Evolutionary conservation across 2,113 vertebrate genomes (phyloP), one percentile per base, ranked within the genome.

Genomic region (Steatornis caripensis): DNA sequence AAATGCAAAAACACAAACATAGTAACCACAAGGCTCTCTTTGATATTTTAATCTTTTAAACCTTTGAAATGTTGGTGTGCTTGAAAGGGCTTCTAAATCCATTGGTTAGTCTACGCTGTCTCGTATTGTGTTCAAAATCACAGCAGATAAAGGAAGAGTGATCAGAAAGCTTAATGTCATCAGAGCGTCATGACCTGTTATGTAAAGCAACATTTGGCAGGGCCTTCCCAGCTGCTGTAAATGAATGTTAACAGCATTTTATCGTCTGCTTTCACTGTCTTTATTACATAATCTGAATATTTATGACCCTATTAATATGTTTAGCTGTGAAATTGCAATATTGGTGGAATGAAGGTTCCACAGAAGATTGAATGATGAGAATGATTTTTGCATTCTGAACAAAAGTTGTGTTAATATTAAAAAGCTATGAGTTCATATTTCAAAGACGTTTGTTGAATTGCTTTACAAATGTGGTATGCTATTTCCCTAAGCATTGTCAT

Each of bases 281-380:
- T 95, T 97, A 95, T 98, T 98, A 96, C 84, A 88, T 97, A 97
- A 98, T 93, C 94, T 96, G 95, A 97, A 98, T 98, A 97, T 97
- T 97, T 97, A 97, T 97, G 96, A 95, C 87, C 81, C 83, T 91
- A 79, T 95, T 98, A 97, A 95, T 97, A 97, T 93, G 75, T 96
- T 97, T 97, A 96, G 94, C 62, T 58, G 91, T 96, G 96, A 98
- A 98, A 98, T 96, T 95, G 93, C 72, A 90, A 62, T 97, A 95
- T 91, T 93, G 96, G 91, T 94, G 49, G 75, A 95, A 87, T 86
- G 94, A 87, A 82, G 8, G 76, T 94, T 97, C 80, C 55, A 43
- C 68, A 91, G 97, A 93, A 66, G 66, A 84, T 45, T 91, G 94
- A 91, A 95, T 15, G 23, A 65, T n/a, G 57, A 68, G 69, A 90